These are phyloP conservation scores for Pogonognathellus flavescens DNA, from an alignment of 1,140 invertebrate species.

Conservation along the genomic window DNA sequence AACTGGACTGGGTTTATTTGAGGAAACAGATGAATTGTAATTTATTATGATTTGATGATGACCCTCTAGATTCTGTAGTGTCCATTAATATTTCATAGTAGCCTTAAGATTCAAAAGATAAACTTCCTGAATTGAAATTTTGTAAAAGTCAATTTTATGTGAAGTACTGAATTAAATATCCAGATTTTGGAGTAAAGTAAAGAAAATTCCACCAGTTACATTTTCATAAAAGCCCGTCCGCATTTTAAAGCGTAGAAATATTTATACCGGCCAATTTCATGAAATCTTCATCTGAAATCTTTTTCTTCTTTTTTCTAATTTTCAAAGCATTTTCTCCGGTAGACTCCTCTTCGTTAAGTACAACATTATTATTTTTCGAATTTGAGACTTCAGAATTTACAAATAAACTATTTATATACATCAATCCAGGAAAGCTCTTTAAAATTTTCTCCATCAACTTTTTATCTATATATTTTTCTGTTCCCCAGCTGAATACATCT, in stretches of 20 bases:
- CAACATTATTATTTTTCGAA: neutral
- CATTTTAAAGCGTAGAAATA: neutral
- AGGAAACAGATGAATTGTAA: no score
- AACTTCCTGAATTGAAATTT: no score
- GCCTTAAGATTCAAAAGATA: no score
- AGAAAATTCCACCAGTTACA: neutral
- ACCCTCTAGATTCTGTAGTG: no score
- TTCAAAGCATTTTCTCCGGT: neutral
- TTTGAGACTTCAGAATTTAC: neutral
- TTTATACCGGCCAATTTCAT: neutral
- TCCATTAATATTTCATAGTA: no score
- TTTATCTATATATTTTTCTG: no score
- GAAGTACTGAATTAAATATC: neutral
- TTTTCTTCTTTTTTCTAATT: neutral
- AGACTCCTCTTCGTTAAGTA: neutral
- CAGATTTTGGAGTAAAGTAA: neutral
- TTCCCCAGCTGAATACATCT: no score
- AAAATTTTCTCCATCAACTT: neutral
- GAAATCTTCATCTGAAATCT: slow-evolving; percentile 11
- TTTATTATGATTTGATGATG: no score
- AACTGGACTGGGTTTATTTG: no score
- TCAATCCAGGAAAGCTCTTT: neutral
- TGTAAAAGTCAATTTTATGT: neutral
- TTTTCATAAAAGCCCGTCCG: no score
- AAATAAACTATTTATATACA: no score